These are phyloP conservation scores for Lasioglossum albipes DNA, from an alignment of 1,140 invertebrate genomes.

Conservation along the genomic window DNA sequence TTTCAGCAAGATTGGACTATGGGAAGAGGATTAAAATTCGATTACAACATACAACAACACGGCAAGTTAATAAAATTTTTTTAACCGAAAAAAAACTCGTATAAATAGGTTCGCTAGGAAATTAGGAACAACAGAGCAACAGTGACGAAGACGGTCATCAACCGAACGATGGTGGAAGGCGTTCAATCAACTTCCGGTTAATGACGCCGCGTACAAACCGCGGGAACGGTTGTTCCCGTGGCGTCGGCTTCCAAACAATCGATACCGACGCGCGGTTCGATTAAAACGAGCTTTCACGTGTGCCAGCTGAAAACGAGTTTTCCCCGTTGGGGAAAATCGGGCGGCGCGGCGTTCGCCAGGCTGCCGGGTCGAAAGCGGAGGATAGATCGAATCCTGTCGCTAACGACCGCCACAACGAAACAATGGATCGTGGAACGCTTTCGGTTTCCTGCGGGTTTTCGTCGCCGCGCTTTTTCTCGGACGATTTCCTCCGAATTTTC, in stretches of 20 bases:
- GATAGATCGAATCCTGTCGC: not conserved
- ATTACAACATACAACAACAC: too few relatives aligned
- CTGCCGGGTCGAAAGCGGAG: not conserved
- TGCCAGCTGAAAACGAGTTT: not conserved
- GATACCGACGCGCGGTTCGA: not conserved
- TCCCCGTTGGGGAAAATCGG: too few relatives aligned
- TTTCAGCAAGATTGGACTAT: too few relatives aligned
- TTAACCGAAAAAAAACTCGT: too few relatives aligned
- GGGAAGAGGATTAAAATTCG: too few relatives aligned
- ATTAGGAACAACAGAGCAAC: too few relatives aligned
- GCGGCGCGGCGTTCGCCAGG: not conserved
- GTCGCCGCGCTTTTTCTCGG: not conserved
- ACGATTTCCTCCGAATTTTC: not conserved
- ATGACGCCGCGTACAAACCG: not conserved
- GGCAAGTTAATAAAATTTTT: too few relatives aligned
- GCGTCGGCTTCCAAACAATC: not conserved
- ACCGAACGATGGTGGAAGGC: too few relatives aligned
- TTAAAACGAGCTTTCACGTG: slow-evolving; percentile 10
- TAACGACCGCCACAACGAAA: not conserved
- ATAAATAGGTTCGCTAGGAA: too few relatives aligned
- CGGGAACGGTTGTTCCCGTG: not conserved
- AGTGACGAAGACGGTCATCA: too few relatives aligned
- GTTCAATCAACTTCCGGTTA: too few relatives aligned
- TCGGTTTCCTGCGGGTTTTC: not conserved
- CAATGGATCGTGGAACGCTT: not conserved